Evolutionary conservation across 2,113 vertebrate species (phyloP).

Genomic region (Stictonetta naevosa): DNA sequence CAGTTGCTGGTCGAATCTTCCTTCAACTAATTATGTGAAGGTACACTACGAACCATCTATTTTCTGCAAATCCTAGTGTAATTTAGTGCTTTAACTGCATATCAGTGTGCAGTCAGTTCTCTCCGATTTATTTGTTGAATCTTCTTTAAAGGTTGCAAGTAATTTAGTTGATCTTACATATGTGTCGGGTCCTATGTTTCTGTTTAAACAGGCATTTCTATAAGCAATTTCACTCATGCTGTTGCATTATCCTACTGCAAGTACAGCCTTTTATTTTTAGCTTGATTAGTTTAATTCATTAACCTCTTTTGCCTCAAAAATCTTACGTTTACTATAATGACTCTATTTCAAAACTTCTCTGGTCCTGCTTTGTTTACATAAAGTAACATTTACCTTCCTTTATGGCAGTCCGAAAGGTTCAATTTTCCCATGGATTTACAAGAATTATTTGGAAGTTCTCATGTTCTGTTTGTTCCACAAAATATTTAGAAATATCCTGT

Average conservation of each 20-base stretch:
- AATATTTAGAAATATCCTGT: background rate
- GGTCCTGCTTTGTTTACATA: background rate
- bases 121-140: background rate
- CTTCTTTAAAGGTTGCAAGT: background rate
- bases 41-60: background rate
- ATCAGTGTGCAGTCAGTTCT: background rate
- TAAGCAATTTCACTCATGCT: background rate
- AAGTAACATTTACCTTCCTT: background rate
- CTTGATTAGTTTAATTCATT: background rate
- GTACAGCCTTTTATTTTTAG: background rate
- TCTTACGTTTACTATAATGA: background rate
- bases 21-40: background rate
- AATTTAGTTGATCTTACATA: background rate
- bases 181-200: background rate
- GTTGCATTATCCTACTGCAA: background rate
- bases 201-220: background rate
- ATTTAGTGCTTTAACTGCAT: background rate
- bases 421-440: background rate
- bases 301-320: background rate
- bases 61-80: background rate
- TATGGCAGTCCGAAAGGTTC: background rate
- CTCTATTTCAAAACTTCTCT: background rate
- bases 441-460: background rate
- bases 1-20: background rate
- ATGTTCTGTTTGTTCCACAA: background rate